Percentiles rank a stretch among this genome's conserved stretches.
phyloP scores from a whole-genome alignment of 2,113 vertebrate species.

The Panthera leo region DNA sequence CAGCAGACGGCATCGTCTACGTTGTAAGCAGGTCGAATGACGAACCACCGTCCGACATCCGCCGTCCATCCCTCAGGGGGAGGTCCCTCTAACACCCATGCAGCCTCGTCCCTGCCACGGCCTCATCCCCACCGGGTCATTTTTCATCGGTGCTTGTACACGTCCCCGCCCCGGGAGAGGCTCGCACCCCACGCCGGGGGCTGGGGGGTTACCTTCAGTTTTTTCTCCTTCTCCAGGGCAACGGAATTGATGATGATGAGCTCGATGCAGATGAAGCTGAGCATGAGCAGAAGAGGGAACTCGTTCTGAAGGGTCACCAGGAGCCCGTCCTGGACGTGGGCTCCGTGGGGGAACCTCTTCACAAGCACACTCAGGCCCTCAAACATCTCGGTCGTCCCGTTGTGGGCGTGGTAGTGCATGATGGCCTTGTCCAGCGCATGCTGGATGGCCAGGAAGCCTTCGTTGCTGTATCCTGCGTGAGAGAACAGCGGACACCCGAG shows the following conservation, averaged over 20 bases:
- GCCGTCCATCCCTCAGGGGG: not conserved
- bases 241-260: constrained; percentile 92
- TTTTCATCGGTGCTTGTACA: not conserved
- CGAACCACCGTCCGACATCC: not conserved
- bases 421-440: constrained; percentile 92
- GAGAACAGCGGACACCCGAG: not conserved
- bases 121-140: not conserved
- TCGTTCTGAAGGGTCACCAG: constrained; percentile 95
- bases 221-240: constrained; percentile 94
- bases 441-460: constrained; percentile 94
- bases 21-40: not conserved
- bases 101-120: not conserved
- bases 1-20: not conserved
- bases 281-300: constrained; percentile 93
- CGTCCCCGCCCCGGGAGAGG: not conserved
- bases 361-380: constrained; percentile 84
- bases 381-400: constrained; percentile 76
- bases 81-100: not conserved
- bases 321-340: constrained; percentile 91
- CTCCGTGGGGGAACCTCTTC: constrained; percentile 91
- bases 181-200: not conserved
- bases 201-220: constrained; percentile 89
- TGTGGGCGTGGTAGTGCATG: constrained; percentile 85
- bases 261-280: constrained; percentile 96
- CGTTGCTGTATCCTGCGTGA: constrained; percentile 90